These are phyloP conservation scores for Cerastoderma edule DNA, from an alignment of 2,888 invertebrate species.

Conservation along the genomic window DNA sequence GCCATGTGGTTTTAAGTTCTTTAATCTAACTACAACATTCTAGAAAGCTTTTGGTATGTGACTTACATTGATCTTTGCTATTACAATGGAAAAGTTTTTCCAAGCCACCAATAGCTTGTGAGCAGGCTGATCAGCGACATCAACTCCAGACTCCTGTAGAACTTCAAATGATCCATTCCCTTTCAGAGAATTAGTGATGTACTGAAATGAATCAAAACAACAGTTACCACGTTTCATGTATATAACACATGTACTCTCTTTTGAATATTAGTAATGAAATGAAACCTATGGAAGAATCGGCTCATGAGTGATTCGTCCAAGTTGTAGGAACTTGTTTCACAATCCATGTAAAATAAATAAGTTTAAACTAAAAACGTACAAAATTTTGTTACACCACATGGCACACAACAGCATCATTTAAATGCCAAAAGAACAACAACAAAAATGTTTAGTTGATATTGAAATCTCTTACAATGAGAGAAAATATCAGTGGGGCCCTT, in stretches of 20 bases:
- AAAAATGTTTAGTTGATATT: too few species aligned
- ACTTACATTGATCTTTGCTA: slow-evolving; percentile 73
- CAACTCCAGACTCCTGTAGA: slow-evolving; percentile 46
- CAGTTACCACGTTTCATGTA: background rate
- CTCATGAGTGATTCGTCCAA: background rate
- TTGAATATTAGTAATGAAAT: background rate
- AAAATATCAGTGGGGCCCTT: too few species aligned
- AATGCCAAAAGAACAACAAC: too few species aligned
- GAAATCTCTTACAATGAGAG: too few species aligned
- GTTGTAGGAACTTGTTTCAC: background rate
- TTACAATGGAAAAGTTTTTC: slow-evolving; percentile 78
- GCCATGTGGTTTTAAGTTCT: too few species aligned
- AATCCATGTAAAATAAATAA: background rate
- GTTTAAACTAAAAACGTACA: too few species aligned
- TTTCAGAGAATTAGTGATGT: slow-evolving; percentile 57
- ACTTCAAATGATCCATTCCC: slow-evolving; percentile 45
- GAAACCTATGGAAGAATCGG: too few species aligned
- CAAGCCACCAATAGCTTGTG: slow-evolving; percentile 78
- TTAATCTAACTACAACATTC: too few species aligned
- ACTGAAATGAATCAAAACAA: slow-evolving; percentile 53
- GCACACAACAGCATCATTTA: too few species aligned
- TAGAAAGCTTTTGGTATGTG: background rate
- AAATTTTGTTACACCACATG: too few species aligned
- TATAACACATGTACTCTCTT: background rate
- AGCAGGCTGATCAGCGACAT: slow-evolving; percentile 69